Evolutionary conservation across 2,797 vertebrate species (phyloP), one percentile per base, ranked within the genome.

Genomic region (Phalloptychus januarius): DNA sequence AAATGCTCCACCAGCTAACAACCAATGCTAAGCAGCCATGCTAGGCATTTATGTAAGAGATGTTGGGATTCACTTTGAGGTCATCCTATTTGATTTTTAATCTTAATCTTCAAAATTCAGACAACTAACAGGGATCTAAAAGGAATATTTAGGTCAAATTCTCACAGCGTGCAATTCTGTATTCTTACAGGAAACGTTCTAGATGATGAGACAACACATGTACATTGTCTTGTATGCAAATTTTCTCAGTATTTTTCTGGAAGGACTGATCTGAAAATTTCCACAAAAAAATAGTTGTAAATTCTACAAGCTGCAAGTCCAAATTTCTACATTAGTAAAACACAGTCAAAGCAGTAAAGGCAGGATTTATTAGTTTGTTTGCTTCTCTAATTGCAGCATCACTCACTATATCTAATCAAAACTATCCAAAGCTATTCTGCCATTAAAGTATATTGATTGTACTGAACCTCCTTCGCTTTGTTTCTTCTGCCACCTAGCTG

Each of bases 401-500:
- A 33, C 5, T 61, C 56, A 61, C 5, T 18, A 16, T 3, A 61
- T 61, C 28, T 3, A 63, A 40, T 40, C 31, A 40, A 12, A 67
- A 40, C 2, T 40, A 12, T 3, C 1, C 33, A 38, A 12, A 38
- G 3, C 4, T 12, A 25, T 67, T 38, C 3, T 40, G 0, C 36
- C 3, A 4, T 40, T 23, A 16, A 40, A 40, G 18, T 12, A 23
- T 67, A 40, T 67, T 36, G 61, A 15, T 44, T 25, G 11, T 44
- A 15, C 25, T 70, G 5, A 70, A 28, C 25, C 25, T 8, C 67
- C 28, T 45, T 44, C 2, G 42, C 40, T n/a, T 13, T 40, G 25
- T 87, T 72, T 81, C 74, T 80, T 52, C 79, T 79, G 79, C 83
- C 81, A 71, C 71, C 76, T 81, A 99, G 98, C 88, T 99, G 98